These are phyloP conservation scores for Bombus pascuorum DNA, from an alignment of 1,140 invertebrate species.

Conservation along the genomic window DNA sequence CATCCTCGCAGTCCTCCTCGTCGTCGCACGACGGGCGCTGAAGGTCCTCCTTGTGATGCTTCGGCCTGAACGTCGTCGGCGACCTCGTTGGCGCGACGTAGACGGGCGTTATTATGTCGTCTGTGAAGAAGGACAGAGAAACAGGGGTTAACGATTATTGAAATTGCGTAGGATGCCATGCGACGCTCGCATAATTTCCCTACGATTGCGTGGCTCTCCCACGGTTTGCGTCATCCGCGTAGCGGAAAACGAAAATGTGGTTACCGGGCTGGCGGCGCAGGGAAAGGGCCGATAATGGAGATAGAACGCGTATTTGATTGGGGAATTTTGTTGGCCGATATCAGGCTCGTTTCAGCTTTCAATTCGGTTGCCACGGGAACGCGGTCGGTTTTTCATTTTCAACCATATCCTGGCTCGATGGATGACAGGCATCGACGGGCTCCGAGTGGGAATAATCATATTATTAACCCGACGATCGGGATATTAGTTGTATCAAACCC, in stretches of 20 bases:
- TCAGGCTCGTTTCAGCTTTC: slow-evolving; percentile 19
- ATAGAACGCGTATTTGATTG: slow-evolving; percentile 47
- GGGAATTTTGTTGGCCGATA: slow-evolving; percentile 8
- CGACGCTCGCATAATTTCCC: slow-evolving; percentile 20
- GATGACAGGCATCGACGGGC: not conserved
- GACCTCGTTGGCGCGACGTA: slow-evolving; percentile 92
- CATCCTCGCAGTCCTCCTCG: slow-evolving; percentile 90
- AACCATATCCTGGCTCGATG: not conserved
- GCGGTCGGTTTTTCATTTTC: slow-evolving; percentile 11
- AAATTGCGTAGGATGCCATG: not conserved
- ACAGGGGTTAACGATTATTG: slow-evolving; percentile 20
- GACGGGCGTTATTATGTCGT: slow-evolving; percentile 95
- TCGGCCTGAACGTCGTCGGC: slow-evolving; percentile 84
- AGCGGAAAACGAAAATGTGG: slow-evolving; percentile 43
- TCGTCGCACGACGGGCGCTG: slow-evolving; percentile 86
- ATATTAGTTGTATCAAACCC: not conserved
- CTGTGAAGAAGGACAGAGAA: slow-evolving; percentile 74
- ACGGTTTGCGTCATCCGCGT: slow-evolving; percentile 38
- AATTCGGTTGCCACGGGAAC: slow-evolving; percentile 13
- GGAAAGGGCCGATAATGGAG: slow-evolving; percentile 19
- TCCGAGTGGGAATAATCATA: no score
- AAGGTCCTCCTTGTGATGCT: slow-evolving; percentile 74
- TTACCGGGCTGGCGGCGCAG: not conserved
- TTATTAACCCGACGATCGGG: not conserved
- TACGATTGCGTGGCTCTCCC: slow-evolving; percentile 30